Evolutionary conservation across 2,113 vertebrate species (phyloP), one percentile per base, ranked within the genome.

Genomic region (Isurus oxyrinchus): DNA sequence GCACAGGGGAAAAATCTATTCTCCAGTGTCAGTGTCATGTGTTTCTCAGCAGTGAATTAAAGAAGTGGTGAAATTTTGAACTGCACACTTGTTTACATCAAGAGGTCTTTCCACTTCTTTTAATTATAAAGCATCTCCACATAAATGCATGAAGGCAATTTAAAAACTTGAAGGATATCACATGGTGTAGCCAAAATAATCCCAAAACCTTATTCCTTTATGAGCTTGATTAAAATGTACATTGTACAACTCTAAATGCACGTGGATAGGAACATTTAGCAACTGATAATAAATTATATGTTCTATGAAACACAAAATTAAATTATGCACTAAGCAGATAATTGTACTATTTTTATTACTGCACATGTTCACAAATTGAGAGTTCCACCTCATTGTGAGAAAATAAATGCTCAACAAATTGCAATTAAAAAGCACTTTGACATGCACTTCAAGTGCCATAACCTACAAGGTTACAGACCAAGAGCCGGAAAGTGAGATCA

Each of bases 21-120:
- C 40, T 95, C 44, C 93, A 69, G 66, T 95, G 93, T 95, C 63
- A 95, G 13, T 35, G 57, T 67, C 63, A 95, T 94, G 59, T 13
- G 93, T 69, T 95, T 49, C 93, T 49, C 63, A 95, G 63, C 8
- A 95, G 16, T 69, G n/a, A 67, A 67, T 95, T 95, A 49, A 57
- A 67, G n/a, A 44, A 95, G n/a, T 49, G 23, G 7, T 66, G 21
- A 95, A 69, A 95, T 44, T 95, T 67, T 13, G 27, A 91, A 35
- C 2, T 61, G 27, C 13, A 91, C 4, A 31, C 55, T 91, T 59
- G 88, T 31, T 31, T 91, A 59, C 55, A 91, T 91, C 88, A 55
- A 61, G 49, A 25, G 23, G 27, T 10, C 55, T 35, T 84, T 95
- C 93, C 11, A 55, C 13, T 66, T 21, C 63, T 44, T 69, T 67